Evolutionary conservation across 2,797 vertebrate genomes (phyloP).

Genomic region (Galago senegalensis): DNA sequence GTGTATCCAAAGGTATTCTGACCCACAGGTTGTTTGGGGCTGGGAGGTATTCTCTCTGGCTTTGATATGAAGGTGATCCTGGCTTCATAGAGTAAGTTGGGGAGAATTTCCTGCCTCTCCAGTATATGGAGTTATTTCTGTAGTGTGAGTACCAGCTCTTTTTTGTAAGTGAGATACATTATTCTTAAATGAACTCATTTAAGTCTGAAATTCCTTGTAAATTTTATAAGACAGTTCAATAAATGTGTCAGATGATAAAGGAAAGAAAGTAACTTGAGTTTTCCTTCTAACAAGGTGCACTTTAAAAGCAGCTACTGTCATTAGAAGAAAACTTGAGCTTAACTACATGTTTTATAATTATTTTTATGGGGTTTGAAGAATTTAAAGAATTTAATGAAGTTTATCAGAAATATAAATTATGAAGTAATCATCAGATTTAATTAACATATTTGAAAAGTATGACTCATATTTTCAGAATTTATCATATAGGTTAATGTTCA

Average conservation of each 20-base stretch:
- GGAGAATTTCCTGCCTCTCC: background rate
- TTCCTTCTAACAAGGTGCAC: constrained; percentile 56
- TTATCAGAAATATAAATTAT: constrained; percentile 26
- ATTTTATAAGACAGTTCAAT: constrained; percentile 32
- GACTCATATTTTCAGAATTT: background rate
- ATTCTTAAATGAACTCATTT: background rate
- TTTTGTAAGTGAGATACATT: background rate
- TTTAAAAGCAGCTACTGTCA: constrained; percentile 76
- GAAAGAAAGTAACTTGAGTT: constrained; percentile 77
- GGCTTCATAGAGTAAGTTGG: background rate
- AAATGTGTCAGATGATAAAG: constrained; percentile 69
- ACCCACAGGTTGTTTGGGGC: too few relatives aligned
- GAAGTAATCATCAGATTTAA: background rate
- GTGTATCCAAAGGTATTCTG: background rate
- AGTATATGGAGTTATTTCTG: background rate
- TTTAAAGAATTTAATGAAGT: background rate
- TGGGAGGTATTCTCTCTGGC: background rate
- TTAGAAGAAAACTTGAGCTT: constrained; percentile 68
- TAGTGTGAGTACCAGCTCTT: background rate
- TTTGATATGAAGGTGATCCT: background rate
- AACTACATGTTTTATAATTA: background rate
- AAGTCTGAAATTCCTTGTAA: background rate
- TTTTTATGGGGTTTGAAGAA: background rate
- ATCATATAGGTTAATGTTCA: background rate
- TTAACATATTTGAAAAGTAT: background rate